Percentiles rank a stretch among this genome's conserved stretches.
These are phyloP conservation scores for Nyctibius grandis DNA, from an alignment of 2,797 vertebrate genomes.

Conservation along the genomic window DNA sequence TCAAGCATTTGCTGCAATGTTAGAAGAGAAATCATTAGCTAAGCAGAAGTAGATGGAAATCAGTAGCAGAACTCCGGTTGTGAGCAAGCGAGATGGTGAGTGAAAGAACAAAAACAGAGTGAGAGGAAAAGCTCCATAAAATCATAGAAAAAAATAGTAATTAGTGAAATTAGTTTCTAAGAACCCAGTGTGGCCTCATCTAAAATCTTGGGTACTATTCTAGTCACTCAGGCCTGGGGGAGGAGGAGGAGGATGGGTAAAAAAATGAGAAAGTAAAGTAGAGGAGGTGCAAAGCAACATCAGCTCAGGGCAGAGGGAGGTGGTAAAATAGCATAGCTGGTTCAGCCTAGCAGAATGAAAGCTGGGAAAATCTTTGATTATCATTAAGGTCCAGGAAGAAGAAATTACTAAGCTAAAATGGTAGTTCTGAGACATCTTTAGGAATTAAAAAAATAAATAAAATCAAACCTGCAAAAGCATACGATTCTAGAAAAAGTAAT, in stretches of 20 bases:
- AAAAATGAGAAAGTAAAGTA: neutral
- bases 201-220: neutral
- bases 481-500: neutral
- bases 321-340: fast-evolving
- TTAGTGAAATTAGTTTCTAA: neutral
- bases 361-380: neutral
- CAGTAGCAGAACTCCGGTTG: neutral
- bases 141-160: neutral
- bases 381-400: neutral
- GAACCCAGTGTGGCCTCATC: neutral
- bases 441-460: neutral
- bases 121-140: neutral
- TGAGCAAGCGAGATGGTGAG: neutral
- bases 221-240: fast-evolving
- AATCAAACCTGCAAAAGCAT: neutral
- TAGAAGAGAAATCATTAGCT: neutral
- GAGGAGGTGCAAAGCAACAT: neutral
- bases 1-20: neutral
- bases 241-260: fast-evolving
- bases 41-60: neutral
- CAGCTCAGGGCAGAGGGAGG: neutral
- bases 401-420: neutral
- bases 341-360: neutral
- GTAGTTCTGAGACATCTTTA: neutral
- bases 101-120: neutral